Evolutionary conservation across 2,113 vertebrate genomes (phyloP).

Genomic region (Macquaria ambigua): DNA sequence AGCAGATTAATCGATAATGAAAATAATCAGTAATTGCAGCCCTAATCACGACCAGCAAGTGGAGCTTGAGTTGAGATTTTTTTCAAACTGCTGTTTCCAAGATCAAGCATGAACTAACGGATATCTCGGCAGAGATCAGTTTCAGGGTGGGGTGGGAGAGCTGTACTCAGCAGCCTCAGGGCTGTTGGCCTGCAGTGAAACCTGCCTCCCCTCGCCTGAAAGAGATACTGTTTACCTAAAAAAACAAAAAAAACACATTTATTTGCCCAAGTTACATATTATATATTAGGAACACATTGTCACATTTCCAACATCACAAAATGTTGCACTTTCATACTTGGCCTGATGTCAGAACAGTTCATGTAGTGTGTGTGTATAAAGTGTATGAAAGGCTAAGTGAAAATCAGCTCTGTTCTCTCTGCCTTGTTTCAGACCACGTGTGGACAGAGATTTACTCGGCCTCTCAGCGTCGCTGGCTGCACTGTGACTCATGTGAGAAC

Average conservation of each 20-base stretch:
- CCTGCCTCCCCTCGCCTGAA: neutral
- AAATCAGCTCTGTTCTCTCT: neutral
- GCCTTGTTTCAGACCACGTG: constrained; percentile 90
- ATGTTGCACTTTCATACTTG: neutral
- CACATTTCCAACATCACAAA: neutral
- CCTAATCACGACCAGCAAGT: too few species aligned
- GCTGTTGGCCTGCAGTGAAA: neutral
- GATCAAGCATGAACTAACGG: neutral
- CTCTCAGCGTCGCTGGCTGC: constrained; percentile 94
- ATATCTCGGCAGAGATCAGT: neutral
- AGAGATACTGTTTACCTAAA: neutral
- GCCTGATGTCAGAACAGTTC: neutral
- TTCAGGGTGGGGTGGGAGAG: neutral
- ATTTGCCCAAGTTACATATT: neutral
- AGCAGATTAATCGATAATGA: too few species aligned
- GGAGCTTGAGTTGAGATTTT: neutral
- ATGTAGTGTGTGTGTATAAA: too few species aligned
- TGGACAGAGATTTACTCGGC: constrained; percentile 96
- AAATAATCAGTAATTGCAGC: too few species aligned
- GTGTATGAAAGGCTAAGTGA: neutral
- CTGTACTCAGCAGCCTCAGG: neutral
- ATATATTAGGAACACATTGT: neutral
- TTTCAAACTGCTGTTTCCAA: neutral
- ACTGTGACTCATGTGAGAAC: constrained; percentile 97
- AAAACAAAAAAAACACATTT: too few species aligned